These are phyloP conservation scores for Aphyosemion australe DNA, from an alignment of 2,113 vertebrate genomes.

Conservation along the genomic window DNA sequence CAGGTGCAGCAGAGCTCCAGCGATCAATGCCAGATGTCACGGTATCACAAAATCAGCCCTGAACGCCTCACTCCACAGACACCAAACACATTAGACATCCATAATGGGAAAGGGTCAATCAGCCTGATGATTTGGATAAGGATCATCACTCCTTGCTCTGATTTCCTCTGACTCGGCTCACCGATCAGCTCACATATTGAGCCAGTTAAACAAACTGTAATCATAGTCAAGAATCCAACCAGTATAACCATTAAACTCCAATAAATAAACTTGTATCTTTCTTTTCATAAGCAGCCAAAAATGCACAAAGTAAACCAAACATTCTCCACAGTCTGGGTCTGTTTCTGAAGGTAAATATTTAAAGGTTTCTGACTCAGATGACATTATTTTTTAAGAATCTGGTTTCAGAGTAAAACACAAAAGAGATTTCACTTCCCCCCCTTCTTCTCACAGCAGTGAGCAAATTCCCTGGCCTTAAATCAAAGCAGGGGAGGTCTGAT, in stretches of 20 bases:
- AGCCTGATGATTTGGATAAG: slow-evolving; percentile 12
- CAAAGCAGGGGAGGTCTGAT: slow-evolving; percentile 52
- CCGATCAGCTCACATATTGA: slow-evolving; percentile 13
- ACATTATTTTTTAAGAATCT: slow-evolving; percentile 26
- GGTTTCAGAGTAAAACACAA: slow-evolving; percentile 13
- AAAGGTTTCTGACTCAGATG: slow-evolving; percentile 27
- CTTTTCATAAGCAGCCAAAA: slow-evolving; percentile 17
- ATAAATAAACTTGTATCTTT: slow-evolving; percentile 12
- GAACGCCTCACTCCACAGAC: slow-evolving; percentile 55
- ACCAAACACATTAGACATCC: slow-evolving; percentile 52
- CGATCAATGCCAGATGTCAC: slow-evolving; percentile 58
- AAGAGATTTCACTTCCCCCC: slow-evolving; percentile 15
- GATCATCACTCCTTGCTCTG: slow-evolving; percentile 5
- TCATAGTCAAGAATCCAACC: slow-evolving; percentile 24
- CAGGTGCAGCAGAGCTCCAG: slow-evolving; percentile 62
- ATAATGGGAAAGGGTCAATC: slow-evolving; percentile 49
- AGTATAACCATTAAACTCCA: background rate
- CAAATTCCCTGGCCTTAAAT: slow-evolving; percentile 62
- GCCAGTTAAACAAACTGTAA: slow-evolving; percentile 28
- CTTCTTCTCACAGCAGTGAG: slow-evolving; percentile 16
- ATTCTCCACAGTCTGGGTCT: slow-evolving; percentile 28
- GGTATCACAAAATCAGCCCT: slow-evolving; percentile 35
- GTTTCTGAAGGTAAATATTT: slow-evolving; percentile 31
- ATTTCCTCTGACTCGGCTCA: slow-evolving; percentile 10
- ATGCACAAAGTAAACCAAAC: slow-evolving; percentile 26